A percentile compares a stretch with the other conserved stretches of the same genome.
Evolutionary conservation across 2,113 vertebrate genomes (phyloP).

Genomic region (Helogale parvula): DNA sequence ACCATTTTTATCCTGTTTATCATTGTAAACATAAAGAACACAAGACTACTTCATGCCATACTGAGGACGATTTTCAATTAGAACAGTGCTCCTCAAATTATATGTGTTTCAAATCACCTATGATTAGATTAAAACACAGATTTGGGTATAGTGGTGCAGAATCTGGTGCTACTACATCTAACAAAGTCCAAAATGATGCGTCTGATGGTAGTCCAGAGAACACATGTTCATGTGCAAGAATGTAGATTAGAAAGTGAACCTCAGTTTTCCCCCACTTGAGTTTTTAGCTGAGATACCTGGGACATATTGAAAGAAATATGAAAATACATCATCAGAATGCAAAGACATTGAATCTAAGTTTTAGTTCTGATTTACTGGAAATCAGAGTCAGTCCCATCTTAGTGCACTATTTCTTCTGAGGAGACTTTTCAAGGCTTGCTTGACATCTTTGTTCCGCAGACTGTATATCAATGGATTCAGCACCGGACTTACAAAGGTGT

Average conservation of each 20-base stretch:
- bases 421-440: constrained; percentile 36
- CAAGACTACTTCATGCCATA: neutral
- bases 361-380: neutral
- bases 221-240: fast-evolving
- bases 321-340: neutral
- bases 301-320: neutral
- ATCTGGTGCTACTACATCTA: neutral
- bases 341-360: neutral
- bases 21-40: fast-evolving
- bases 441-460: constrained; percentile 69
- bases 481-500: constrained; percentile 60
- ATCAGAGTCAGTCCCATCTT: neutral
- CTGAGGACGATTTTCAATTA: neutral
- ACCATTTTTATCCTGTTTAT: neutral
- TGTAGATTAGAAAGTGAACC: fast-evolving
- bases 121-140: neutral
- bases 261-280: neutral
- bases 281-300: neutral
- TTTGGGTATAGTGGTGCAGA: neutral
- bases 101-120: neutral
- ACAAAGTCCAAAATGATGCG: neutral
- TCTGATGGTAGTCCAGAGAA: neutral
- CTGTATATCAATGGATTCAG: constrained; percentile 69
- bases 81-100: neutral
- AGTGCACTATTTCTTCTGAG: neutral